Conservation (phyloP, 1,140 invertebrate genomes). For the Drosophila murphyi region DNA sequence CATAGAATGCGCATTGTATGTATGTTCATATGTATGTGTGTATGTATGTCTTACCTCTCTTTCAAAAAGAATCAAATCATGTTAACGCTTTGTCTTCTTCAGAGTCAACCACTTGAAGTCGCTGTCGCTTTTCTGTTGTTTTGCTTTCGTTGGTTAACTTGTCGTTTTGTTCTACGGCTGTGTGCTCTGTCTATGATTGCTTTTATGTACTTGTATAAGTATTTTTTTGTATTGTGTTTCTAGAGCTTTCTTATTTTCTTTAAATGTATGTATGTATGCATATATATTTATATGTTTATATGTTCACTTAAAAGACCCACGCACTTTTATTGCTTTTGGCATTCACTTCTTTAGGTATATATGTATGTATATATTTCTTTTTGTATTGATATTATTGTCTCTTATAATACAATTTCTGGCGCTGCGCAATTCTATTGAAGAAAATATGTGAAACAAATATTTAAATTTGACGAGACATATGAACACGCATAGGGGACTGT, state of each 20-base stretch:
- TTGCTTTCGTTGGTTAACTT: slow-evolving; percentile 32
- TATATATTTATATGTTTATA: background rate
- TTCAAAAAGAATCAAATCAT: slow-evolving; percentile 67
- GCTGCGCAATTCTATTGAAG: slow-evolving; percentile 38
- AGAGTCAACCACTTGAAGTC: slow-evolving; percentile 54
- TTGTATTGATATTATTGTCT: slow-evolving; percentile 59
- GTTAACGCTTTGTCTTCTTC: slow-evolving; percentile 51
- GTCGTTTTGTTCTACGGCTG: slow-evolving; percentile 42
- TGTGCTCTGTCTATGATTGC: slow-evolving; percentile 25
- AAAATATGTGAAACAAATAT: slow-evolving; percentile 52
- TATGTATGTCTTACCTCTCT: slow-evolving; percentile 57
- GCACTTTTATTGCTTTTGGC: slow-evolving; percentile 34
- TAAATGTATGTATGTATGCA: no score
- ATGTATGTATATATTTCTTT: slow-evolving; percentile 23
- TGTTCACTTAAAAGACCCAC: slow-evolving; percentile 27
- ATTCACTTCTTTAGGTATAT: slow-evolving; percentile 51
- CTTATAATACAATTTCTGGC: slow-evolving; percentile 56
- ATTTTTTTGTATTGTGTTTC: slow-evolving; percentile 1
- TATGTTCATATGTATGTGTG: background rate
- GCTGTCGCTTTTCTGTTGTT: slow-evolving; percentile 14
- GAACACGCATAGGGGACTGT: slow-evolving; percentile 1
- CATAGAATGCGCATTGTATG: no score
- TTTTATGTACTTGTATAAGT: slow-evolving; percentile 38
- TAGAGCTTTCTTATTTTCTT: no score
- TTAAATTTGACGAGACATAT: slow-evolving; percentile 52